Conservation (phyloP, 1,140 invertebrate genomes). For the Globodera ellingtonae region DNA sequence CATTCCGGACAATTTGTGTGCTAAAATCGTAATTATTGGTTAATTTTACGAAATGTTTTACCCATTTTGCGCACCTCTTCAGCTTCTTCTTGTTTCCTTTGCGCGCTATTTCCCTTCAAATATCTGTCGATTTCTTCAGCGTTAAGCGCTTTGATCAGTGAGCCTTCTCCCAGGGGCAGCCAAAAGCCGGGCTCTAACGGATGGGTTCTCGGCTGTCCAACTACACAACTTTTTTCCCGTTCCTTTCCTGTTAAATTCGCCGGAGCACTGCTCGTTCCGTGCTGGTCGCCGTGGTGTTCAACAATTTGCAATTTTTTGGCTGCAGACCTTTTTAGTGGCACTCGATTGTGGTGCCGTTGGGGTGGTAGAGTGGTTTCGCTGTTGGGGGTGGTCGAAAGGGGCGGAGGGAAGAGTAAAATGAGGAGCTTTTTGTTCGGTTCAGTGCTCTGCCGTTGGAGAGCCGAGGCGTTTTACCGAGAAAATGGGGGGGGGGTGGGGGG, state of each 20-base stretch:
- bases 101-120: not conserved
- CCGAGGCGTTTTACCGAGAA: not conserved
- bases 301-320: constrained; percentile 29
- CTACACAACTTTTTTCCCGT: not conserved
- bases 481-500: too few species aligned
- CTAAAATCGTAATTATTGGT: not conserved
- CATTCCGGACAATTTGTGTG: not conserved
- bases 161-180: constrained; percentile 44
- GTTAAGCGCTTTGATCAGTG: constrained; percentile 50
- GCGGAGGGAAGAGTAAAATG: not conserved
- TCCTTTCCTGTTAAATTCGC: constrained; percentile 10
- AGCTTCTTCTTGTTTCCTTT: constrained; percentile 6
- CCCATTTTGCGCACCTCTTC: constrained; percentile 17
- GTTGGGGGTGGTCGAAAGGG: not conserved
- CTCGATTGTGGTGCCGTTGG: too few species aligned
- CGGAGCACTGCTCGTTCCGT: constrained; percentile 7
- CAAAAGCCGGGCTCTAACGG: constrained; percentile 42
- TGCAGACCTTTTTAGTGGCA: too few species aligned
- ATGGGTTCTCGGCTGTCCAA: constrained; percentile 10
- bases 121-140: constrained; percentile 22
- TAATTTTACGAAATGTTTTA: constrained; percentile 28
- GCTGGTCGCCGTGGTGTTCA: constrained; percentile 16
- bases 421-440: not conserved
- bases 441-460: not conserved
- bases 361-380: not conserved